phyloP scores from a whole-genome alignment of 2,113 vertebrate genomes.

The Sterrhoptilus dennistouni region DNA sequence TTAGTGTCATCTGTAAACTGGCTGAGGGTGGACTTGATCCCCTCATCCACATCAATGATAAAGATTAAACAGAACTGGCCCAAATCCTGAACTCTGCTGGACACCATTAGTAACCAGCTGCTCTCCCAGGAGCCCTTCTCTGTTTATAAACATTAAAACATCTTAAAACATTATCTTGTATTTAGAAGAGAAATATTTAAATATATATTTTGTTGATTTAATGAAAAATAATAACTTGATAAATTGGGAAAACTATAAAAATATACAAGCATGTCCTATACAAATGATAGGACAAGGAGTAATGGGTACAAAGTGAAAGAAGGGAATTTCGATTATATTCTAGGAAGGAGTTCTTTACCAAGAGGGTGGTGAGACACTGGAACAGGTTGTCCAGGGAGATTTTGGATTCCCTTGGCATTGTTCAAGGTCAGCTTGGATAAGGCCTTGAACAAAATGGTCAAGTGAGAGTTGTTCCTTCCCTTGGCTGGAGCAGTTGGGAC shows the following conservation, averaged over 20 bases:
- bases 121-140: not conserved
- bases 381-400: not conserved
- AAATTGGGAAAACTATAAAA: not conserved
- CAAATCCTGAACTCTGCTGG: not conserved
- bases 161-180: not conserved
- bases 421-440: not conserved
- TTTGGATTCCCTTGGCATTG: not conserved
- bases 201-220: not conserved
- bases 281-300: not conserved
- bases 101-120: no score
- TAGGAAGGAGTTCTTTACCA: not conserved
- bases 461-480: not conserved
- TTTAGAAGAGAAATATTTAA: not conserved
- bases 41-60: not conserved
- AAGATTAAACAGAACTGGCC: not conserved
- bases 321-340: not conserved
- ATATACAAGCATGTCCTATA: not conserved
- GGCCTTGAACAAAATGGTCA: not conserved
- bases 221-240: not conserved
- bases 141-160: not conserved
- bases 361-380: not conserved
- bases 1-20: not conserved
- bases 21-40: not conserved
- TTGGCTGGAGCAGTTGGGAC: not conserved
- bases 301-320: not conserved